These are phyloP conservation scores for Chlamydotis undulata DNA, from an alignment of 2,113 vertebrate genomes.

Conservation along the genomic window DNA sequence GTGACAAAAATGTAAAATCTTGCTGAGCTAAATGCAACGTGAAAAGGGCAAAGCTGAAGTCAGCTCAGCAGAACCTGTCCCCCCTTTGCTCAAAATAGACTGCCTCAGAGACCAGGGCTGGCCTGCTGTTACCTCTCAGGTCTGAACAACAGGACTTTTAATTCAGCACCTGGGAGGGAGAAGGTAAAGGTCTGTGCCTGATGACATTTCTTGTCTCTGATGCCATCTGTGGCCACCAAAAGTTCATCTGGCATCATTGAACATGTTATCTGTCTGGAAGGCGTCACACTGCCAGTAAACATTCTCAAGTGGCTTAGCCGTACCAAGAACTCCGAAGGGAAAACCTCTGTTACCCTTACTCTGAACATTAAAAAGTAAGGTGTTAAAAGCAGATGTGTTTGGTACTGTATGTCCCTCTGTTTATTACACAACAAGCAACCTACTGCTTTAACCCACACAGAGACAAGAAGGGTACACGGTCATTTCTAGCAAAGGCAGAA, in stretches of 20 bases:
- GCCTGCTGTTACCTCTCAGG: background rate
- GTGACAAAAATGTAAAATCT: background rate
- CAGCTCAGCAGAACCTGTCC: background rate
- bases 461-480: accelerated
- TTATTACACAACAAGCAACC: background rate
- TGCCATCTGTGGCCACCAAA: background rate
- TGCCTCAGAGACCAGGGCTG: background rate
- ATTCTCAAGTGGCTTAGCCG: background rate
- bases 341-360: background rate
- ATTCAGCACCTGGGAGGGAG: background rate
- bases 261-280: background rate
- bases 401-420: background rate
- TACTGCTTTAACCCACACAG: background rate
- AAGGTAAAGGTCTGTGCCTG: background rate
- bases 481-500: background rate
- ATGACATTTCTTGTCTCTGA: background rate
- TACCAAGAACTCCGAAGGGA: accelerated
- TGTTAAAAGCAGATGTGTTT: background rate
- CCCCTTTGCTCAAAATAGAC: background rate
- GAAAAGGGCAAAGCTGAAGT: slow-evolving; percentile 47
- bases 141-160: background rate
- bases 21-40: background rate
- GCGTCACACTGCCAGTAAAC: background rate
- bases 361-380: background rate
- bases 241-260: background rate